Conservation (phyloP, 1,140 invertebrate genomes). For the Drosophila baimaii region DNA sequence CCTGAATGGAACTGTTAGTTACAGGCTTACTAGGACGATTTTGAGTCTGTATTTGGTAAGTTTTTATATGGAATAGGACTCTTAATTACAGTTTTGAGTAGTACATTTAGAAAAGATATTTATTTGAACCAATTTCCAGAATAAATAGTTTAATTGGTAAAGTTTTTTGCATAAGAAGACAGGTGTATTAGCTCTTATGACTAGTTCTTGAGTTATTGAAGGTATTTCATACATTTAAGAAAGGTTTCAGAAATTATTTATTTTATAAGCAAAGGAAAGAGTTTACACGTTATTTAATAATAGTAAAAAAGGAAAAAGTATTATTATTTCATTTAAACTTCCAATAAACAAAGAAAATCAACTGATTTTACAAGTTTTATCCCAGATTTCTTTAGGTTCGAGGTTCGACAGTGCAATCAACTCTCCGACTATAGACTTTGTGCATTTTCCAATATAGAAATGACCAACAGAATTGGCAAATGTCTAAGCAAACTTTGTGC, state of each 20-base stretch:
- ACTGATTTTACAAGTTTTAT: background rate
- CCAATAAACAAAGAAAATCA: background rate
- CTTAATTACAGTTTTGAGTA: background rate
- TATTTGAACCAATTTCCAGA: background rate
- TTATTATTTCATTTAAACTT: background rate
- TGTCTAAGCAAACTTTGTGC: conserved; percentile 56
- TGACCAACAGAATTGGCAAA: conserved; percentile 36
- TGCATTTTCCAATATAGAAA: conserved; percentile 19
- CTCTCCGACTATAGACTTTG: background rate
- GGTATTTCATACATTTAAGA: too few relatives aligned
- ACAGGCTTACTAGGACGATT: background rate
- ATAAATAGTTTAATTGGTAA: too few relatives aligned
- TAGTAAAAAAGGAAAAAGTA: background rate
- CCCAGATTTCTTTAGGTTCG: background rate
- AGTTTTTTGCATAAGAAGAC: too few relatives aligned
- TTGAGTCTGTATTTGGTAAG: background rate
- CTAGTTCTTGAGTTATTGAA: too few relatives aligned
- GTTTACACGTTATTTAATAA: too few relatives aligned
- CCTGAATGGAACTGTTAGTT: background rate
- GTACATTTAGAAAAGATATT: background rate
- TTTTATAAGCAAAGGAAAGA: background rate
- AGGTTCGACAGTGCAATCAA: background rate
- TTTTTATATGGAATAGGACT: background rate
- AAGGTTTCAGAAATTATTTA: background rate
- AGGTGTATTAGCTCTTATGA: too few relatives aligned